Percentiles rank a stretch among this genome's conserved stretches.
Evolutionary conservation across 2,888 invertebrate species (phyloP).

Genomic region (Digitonthophagus gazella): DNA sequence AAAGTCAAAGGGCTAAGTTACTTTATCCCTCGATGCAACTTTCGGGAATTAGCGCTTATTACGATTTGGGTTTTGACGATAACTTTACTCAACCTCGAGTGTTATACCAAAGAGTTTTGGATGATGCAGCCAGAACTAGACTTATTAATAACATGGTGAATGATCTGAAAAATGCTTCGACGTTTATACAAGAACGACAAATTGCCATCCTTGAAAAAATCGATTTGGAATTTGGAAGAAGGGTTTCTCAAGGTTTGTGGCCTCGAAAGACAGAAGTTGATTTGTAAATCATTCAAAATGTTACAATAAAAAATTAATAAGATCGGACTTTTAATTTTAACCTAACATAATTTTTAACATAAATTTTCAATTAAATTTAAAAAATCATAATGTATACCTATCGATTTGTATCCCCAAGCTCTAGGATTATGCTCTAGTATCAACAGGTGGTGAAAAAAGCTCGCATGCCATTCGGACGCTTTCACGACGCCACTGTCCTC

Average conservation of each 20-base stretch:
- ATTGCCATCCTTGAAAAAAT: slow-evolving; percentile 78
- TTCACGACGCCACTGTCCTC: background rate
- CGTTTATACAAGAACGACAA: slow-evolving; percentile 82
- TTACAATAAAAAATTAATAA: too few relatives aligned
- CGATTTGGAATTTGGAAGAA: slow-evolving; percentile 74
- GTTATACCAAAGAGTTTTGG: slow-evolving; percentile 80
- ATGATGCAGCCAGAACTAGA: slow-evolving; percentile 67
- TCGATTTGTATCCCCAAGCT: too few relatives aligned
- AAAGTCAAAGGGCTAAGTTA: slow-evolving; percentile 62
- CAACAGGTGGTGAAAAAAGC: background rate
- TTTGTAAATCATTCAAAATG: too few relatives aligned
- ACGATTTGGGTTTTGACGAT: slow-evolving; percentile 78
- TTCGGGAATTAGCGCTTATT: slow-evolving; percentile 74
- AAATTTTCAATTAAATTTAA: too few relatives aligned
- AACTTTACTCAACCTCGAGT: slow-evolving; percentile 83
- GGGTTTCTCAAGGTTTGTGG: slow-evolving; percentile 56
- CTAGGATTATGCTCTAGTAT: too few relatives aligned
- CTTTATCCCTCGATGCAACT: slow-evolving; percentile 59
- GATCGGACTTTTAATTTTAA: too few relatives aligned
- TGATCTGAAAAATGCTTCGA: slow-evolving; percentile 73
- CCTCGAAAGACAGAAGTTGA: background rate
- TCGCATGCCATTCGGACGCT: background rate
- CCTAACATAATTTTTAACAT: too few relatives aligned
- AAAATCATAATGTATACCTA: too few relatives aligned
- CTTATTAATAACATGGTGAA: slow-evolving; percentile 77